phyloP scores from a whole-genome alignment of 2,888 invertebrate species.

The Dicranocentrus wangi region DNA sequence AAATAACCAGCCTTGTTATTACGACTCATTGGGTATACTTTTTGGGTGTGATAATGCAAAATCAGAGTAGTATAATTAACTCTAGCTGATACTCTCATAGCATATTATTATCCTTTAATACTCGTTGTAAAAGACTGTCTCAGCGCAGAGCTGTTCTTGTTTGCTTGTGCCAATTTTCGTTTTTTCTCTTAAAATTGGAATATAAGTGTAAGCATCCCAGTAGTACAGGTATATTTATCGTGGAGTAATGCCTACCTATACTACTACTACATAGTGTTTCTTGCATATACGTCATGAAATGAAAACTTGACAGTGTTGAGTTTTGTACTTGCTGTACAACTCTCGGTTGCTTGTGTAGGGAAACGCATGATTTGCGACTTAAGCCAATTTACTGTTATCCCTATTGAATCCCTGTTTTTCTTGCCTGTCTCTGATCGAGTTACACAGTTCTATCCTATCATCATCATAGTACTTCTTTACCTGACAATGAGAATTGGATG shows the following conservation, averaged over 20 bases:
- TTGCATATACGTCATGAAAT: slow-evolving; percentile 2
- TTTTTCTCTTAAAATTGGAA: slow-evolving; percentile 21
- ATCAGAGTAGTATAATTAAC: slow-evolving; percentile 46
- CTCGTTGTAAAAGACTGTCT: neutral
- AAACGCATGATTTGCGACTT: slow-evolving; percentile 62
- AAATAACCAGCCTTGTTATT: slow-evolving; percentile 51
- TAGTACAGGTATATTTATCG: neutral
- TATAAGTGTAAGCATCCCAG: slow-evolving; percentile 3
- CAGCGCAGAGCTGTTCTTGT: neutral
- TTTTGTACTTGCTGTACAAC: neutral
- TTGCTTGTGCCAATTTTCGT: slow-evolving; percentile 1
- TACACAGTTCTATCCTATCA: neutral
- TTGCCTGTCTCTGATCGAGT: slow-evolving; percentile 23
- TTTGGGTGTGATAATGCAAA: slow-evolving; percentile 33
- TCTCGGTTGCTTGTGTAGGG: slow-evolving; percentile 8
- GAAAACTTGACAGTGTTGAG: slow-evolving; percentile 20
- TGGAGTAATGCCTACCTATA: too few relatives aligned
- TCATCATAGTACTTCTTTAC: neutral
- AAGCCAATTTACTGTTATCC: slow-evolving; percentile 51
- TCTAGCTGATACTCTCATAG: slow-evolving; percentile 4
- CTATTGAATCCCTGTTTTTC: slow-evolving; percentile 32
- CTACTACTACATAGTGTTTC: too few relatives aligned
- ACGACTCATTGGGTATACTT: slow-evolving; percentile 46
- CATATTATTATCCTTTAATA: slow-evolving; percentile 13
- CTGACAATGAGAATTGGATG: too few relatives aligned